These are phyloP conservation scores for Ennomos quercinarius DNA, from an alignment of 2,888 invertebrate genomes.

Conservation along the genomic window DNA sequence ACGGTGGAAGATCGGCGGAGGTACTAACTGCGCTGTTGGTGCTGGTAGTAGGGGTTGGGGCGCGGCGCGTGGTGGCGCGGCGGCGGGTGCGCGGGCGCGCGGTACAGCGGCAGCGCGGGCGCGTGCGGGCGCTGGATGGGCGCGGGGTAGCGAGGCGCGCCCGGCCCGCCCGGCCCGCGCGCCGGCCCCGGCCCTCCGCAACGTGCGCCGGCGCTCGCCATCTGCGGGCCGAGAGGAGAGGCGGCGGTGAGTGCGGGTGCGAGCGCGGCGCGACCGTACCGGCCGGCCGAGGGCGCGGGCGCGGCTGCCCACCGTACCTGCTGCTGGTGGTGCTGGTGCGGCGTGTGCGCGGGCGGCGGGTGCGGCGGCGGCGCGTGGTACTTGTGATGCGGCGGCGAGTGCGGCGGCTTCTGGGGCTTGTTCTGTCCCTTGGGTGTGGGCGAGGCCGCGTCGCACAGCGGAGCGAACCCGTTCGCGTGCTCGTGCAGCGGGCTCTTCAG, in stretches of 20 bases:
- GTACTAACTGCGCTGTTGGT: constrained; percentile 80
- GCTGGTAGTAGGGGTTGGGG: constrained; percentile 75
- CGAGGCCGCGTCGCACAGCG: constrained; percentile 86
- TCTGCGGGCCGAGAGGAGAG: constrained; percentile 48
- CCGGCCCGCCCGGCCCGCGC: constrained; percentile 15
- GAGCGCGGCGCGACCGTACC: constrained; percentile 51
- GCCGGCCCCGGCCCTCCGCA: constrained; percentile 58
- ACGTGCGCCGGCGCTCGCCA: constrained; percentile 70
- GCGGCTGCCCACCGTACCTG: constrained; percentile 41
- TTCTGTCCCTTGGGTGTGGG: constrained; percentile 77
- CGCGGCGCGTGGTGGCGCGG: constrained; percentile 55
- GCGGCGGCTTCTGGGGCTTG: constrained; percentile 74
- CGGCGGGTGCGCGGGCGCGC: constrained; percentile 41
- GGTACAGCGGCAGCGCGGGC: constrained; percentile 69
- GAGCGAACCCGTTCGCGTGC: constrained; percentile 81
- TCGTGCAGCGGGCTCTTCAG: constrained; percentile 86
- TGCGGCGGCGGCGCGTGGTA: constrained; percentile 75
- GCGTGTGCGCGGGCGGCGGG: constrained; percentile 68
- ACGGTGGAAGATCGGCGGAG: constrained; percentile 20
- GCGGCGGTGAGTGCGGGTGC: constrained; percentile 47
- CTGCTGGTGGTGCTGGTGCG: constrained; percentile 74
- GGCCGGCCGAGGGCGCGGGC: constrained; percentile 35
- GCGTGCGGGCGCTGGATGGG: constrained; percentile 85
- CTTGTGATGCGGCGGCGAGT: constrained; percentile 82
- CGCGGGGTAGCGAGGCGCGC: constrained; percentile 81